A percentile compares a stretch with the other conserved stretches of the same genome.
phyloP scores from a whole-genome alignment of 1,140 invertebrate genomes.

The Drosophila rhopaloa region DNA sequence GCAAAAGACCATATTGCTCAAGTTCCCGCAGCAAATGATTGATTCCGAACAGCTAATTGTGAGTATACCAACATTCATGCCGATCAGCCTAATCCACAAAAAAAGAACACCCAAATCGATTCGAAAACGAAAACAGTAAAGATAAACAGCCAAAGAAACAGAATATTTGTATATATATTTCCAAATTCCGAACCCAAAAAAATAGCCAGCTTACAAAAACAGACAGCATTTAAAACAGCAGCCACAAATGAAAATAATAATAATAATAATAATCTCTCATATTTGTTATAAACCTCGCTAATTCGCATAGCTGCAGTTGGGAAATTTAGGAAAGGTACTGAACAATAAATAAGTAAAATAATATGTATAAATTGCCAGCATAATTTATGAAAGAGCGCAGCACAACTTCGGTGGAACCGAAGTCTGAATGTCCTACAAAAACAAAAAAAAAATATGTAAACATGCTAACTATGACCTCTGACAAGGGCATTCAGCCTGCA shows the following conservation, averaged over 20 bases:
- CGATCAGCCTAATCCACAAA: not conserved
- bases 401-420: conserved; percentile 18
- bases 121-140: conserved; percentile 33
- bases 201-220: conserved; percentile 27
- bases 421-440: conserved; percentile 12
- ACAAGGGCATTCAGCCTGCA: conserved; percentile 21
- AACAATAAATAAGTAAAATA: conserved; percentile 37
- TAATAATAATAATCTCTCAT: conserved; percentile 62
- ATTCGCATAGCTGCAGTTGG: conserved; percentile 81
- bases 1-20: conserved; percentile 82
- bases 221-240: conserved; percentile 24
- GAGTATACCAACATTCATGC: conserved; percentile 31
- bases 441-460: too few relatives aligned
- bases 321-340: conserved; percentile 84
- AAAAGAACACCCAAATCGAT: conserved; percentile 25
- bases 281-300: conserved; percentile 52
- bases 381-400: conserved; percentile 7
- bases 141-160: conserved; percentile 21
- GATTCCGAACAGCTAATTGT: conserved; percentile 83
- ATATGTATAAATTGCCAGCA: conserved; percentile 16
- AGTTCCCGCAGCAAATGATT: conserved; percentile 75
- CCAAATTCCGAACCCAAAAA: conserved; percentile 24
- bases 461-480: not conserved
- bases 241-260: conserved; percentile 7
- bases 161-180: conserved; percentile 3